These are phyloP conservation scores for Scyliorhinus canicula DNA, from an alignment of 2,797 vertebrate species.

Conservation along the genomic window DNA sequence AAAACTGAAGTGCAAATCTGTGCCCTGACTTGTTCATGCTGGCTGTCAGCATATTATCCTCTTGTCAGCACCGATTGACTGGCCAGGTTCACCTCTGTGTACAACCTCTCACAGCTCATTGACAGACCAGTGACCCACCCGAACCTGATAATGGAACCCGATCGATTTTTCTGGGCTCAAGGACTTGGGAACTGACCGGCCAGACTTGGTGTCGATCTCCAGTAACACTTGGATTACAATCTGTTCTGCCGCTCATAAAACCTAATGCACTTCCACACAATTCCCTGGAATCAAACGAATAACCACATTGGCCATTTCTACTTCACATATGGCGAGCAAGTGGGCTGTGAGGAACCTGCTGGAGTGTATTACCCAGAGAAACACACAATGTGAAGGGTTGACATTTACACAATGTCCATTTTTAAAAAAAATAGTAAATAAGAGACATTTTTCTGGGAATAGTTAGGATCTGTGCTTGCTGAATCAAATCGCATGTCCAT, in stretches of 20 bases:
- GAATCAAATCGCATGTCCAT: not conserved
- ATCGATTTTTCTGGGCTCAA: slow-evolving; percentile 85
- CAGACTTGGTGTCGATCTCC: slow-evolving; percentile 59
- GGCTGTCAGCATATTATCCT: slow-evolving; percentile 87
- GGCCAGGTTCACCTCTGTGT: slow-evolving; percentile 73
- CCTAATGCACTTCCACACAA: not conserved
- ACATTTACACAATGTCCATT: not conserved
- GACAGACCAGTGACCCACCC: slow-evolving; percentile 94
- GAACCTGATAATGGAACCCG: slow-evolving; percentile 97
- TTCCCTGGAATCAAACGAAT: not conserved
- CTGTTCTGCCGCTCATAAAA: not conserved
- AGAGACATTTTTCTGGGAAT: not conserved
- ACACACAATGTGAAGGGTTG: not conserved
- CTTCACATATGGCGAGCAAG: not conserved
- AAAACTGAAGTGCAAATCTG: slow-evolving; percentile 81
- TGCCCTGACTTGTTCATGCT: slow-evolving; percentile 85
- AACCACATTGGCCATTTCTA: not conserved
- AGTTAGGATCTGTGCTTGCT: not conserved
- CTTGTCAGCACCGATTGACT: slow-evolving; percentile 93
- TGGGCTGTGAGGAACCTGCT: too few relatives aligned
- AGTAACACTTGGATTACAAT: slow-evolving; percentile 45
- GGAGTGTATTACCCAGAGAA: too few relatives aligned
- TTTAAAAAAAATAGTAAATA: not conserved
- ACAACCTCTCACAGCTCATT: slow-evolving; percentile 87
- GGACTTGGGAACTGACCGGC: slow-evolving; percentile 71